A percentile compares a stretch with the other conserved stretches of the same genome.
phyloP scores from a whole-genome alignment of 2,113 vertebrate genomes.

The Capreolus pygargus region DNA sequence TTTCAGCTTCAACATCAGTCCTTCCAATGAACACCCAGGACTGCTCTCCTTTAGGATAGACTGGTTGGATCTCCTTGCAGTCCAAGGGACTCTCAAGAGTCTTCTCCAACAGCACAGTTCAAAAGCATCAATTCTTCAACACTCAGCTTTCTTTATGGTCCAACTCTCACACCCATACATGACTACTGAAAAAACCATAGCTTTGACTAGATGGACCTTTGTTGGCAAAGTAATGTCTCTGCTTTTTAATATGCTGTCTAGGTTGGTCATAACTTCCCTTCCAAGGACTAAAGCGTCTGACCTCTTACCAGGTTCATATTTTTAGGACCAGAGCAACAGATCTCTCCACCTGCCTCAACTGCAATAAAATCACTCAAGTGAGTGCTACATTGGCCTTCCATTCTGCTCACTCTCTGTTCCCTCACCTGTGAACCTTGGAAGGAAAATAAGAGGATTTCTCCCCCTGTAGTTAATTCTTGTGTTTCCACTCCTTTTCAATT shows the following conservation, averaged over 20 bases:
- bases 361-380: neutral
- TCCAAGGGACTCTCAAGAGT: neutral
- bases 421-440: neutral
- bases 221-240: neutral
- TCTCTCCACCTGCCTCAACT: neutral
- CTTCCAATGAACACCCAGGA: neutral
- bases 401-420: neutral
- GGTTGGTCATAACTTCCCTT: neutral
- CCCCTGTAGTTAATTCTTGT: neutral
- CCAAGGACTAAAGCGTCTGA: neutral
- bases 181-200: neutral
- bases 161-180: neutral
- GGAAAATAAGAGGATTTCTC: neutral
- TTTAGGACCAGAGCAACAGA: neutral
- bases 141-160: neutral
- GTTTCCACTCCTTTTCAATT: neutral
- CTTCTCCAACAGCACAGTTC: neutral
- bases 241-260: neutral
- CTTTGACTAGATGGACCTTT: neutral
- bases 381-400: neutral
- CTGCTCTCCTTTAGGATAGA: neutral
- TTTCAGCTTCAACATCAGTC: neutral
- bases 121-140: neutral
- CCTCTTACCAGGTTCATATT: neutral
- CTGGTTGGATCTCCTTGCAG: neutral